These are phyloP conservation scores for Porphyrio hochstetteri DNA, from an alignment of 2,113 vertebrate species.

Conservation along the genomic window DNA sequence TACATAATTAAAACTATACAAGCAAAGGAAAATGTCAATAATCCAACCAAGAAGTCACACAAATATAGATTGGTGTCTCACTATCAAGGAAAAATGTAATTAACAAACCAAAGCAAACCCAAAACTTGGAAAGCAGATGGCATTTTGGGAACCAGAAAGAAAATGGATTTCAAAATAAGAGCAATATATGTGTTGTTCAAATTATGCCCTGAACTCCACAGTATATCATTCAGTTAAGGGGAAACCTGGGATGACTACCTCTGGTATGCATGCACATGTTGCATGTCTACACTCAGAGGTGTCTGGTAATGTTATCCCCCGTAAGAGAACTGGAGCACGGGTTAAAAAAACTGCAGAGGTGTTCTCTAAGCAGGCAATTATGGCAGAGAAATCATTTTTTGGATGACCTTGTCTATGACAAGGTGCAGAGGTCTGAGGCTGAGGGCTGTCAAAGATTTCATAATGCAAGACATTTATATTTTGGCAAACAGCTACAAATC, in stretches of 20 bases:
- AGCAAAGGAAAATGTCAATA: not conserved
- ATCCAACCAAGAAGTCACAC: not conserved
- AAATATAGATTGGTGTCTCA: not conserved
- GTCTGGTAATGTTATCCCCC: not conserved
- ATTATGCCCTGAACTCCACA: not conserved
- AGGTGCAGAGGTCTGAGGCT: not conserved
- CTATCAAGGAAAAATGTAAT: not conserved
- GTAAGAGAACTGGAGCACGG: not conserved
- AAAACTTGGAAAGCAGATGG: not conserved
- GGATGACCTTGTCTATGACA: not conserved
- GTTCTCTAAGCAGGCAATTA: not conserved
- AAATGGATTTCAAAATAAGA: not conserved
- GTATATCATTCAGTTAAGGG: not conserved
- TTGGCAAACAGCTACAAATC: not conserved
- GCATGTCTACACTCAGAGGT: accelerated
- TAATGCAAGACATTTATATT: not conserved
- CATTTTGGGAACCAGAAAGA: not conserved
- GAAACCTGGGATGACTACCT: not conserved
- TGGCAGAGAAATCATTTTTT: not conserved
- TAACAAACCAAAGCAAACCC: not conserved
- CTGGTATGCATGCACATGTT: not conserved
- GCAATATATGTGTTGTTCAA: not conserved
- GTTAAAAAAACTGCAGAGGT: not conserved
- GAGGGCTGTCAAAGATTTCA: not conserved
- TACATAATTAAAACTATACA: slow-evolving; percentile 51